Base-by-base conservation (phyloP, 2,888 invertebrate genomes). In the Cataglyphis altisquamis region DNA sequence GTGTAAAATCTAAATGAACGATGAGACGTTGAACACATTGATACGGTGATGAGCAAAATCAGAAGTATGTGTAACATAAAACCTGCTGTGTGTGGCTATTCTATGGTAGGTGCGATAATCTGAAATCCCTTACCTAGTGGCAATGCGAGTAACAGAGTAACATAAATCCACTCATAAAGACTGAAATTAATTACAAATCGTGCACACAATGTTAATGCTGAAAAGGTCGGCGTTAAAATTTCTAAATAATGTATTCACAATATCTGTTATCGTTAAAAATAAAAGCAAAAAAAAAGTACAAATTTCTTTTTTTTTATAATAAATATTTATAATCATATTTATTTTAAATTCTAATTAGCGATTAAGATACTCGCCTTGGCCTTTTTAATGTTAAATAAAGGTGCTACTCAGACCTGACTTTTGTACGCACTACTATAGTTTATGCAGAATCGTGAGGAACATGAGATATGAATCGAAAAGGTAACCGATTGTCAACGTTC, bases 121-220 rank as follows among this genome's bases (percentile, higher is more conserved):
- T 62, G 21, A 48, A 84, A 45, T 32, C 52, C n/a, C 83, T 87
- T 87, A 89, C 89, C 83, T 84, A 75, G 60, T 74, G 78, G 66
- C 80, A 82, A 77, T 81, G 83, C 73, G 74, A 25, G 25, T 25
- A 25, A 87, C 86, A 60, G 32, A 45, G 39, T 63, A 18, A 63
- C 60, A 55, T 63, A 74, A 81, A 84, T 48, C 5, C 52, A 73
- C 6, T 70, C 55, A 48, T 29, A 82, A 21, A 77, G 45, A 86
- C 48, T 60, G 68, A 70, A 45, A 36, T 67, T 57, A n/a, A 77
- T 21, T 25, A 6, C 62, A 80, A 70, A 62, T 77, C 55, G 57
- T 80, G 68, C 57, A 68, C 29, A 52, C n/a, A 25, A 29, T 10
- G 55, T 77, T 48, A 62, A 70, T 45, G 15, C 60, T 60, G 32